Evolutionary conservation across 2,888 invertebrate species (phyloP).

Genomic region (Onchidella celtica): DNA sequence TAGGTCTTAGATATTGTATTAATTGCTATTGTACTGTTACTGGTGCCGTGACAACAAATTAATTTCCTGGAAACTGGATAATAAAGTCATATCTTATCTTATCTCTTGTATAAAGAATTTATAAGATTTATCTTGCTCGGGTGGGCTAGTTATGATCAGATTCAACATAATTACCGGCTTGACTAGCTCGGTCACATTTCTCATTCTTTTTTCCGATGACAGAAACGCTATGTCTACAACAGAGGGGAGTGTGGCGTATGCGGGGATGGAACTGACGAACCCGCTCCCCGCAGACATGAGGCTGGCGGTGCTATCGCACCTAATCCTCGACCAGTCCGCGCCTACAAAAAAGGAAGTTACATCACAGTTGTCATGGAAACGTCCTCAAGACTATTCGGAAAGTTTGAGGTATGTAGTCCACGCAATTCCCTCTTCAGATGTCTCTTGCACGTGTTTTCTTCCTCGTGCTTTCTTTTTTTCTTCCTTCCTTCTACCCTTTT

Average conservation of each 20-base stretch:
- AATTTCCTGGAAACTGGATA: no score
- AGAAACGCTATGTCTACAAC: conserved; percentile 38
- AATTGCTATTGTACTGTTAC: no score
- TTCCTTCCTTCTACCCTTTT: no score
- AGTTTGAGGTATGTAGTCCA: background rate
- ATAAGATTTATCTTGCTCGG: no score
- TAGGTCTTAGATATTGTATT: no score
- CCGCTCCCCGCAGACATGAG: conserved; percentile 40
- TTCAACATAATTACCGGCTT: no score
- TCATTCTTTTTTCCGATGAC: background rate
- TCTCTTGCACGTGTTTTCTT: no score
- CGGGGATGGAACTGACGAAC: conserved; percentile 36
- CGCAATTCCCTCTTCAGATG: background rate
- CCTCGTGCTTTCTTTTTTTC: no score
- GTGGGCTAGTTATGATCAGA: no score
- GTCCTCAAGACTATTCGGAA: background rate
- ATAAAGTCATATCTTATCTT: no score
- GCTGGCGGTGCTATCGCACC: conserved; percentile 37
- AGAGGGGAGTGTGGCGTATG: conserved; percentile 45
- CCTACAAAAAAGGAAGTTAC: conserved; percentile 31
- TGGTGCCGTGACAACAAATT: no score
- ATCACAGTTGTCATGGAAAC: conserved; percentile 36
- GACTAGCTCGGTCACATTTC: background rate
- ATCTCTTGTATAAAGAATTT: no score
- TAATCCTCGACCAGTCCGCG: conserved; percentile 39